A percentile compares a stretch with the other conserved stretches of the same genome.
Conservation (phyloP, 2,113 vertebrate species). For the Podarcis muralis region DNA sequence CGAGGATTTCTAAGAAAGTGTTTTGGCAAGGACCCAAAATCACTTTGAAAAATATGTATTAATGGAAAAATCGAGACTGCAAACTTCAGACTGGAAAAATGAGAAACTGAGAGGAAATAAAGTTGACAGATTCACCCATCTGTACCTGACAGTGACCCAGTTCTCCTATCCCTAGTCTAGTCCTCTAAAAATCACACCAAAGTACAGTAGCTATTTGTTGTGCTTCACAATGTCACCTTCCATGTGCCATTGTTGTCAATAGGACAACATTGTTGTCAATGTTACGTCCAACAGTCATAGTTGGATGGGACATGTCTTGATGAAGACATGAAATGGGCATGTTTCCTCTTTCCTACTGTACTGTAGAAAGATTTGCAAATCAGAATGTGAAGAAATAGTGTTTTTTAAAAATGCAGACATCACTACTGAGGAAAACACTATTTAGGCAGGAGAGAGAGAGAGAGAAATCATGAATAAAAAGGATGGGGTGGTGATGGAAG, state of each 20-base stretch:
- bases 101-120: too few species aligned
- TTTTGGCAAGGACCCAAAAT: too few species aligned
- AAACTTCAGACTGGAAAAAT: too few species aligned
- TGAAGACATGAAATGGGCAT: neutral
- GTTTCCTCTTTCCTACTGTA: neutral
- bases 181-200: neutral
- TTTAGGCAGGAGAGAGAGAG: neutral
- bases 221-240: neutral
- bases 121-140: neutral
- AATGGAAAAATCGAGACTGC: too few species aligned
- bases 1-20: too few species aligned
- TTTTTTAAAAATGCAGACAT: neutral
- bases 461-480: neutral
- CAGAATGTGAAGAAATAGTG: neutral
- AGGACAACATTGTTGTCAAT: too few species aligned
- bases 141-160: neutral
- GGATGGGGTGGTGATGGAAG: neutral
- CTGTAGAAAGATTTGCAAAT: neutral
- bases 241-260: neutral
- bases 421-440: neutral
- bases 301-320: neutral
- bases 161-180: neutral
- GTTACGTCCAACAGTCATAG: neutral
- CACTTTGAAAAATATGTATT: too few species aligned
- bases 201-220: neutral